Conservation (phyloP, 2,888 invertebrate species). For the Andrena hattorfiana region DNA sequence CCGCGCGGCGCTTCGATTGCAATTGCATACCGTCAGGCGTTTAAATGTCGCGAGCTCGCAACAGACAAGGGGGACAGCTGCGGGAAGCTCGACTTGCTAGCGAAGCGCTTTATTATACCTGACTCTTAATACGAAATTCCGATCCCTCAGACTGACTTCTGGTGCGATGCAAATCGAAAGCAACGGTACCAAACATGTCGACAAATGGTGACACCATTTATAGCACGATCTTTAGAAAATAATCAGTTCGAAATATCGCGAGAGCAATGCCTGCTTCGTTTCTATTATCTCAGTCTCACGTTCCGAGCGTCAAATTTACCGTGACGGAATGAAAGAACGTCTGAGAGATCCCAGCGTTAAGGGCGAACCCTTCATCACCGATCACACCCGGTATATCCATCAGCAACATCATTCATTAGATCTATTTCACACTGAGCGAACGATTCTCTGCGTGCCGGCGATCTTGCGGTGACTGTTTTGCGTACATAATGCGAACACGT, state of each 20-base stretch:
- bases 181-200: slow-evolving; percentile 16
- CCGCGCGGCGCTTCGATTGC: slow-evolving; percentile 2
- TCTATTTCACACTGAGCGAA: slow-evolving; percentile 66
- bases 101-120: slow-evolving; percentile 29
- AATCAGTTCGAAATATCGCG: background rate
- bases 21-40: slow-evolving; percentile 17
- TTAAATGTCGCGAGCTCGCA: background rate
- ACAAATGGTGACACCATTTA: slow-evolving; percentile 12
- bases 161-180: slow-evolving; percentile 15
- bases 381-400: slow-evolving; percentile 12
- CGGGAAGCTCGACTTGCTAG: slow-evolving; percentile 42
- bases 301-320: background rate
- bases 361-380: slow-evolving; percentile 29
- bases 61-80: slow-evolving; percentile 37
- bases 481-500: slow-evolving; percentile 42
- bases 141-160: slow-evolving; percentile 30
- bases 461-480: slow-evolving; percentile 25
- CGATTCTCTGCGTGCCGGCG: slow-evolving; percentile 18
- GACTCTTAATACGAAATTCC: slow-evolving; percentile 22
- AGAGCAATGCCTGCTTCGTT: background rate
- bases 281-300: background rate
- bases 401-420: slow-evolving; percentile 50
- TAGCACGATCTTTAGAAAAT: background rate
- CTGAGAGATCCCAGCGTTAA: slow-evolving; percentile 41
- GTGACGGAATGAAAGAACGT: background rate